Conservation (phyloP, 2,797 vertebrate species). For the Danio kyathit region DNA sequence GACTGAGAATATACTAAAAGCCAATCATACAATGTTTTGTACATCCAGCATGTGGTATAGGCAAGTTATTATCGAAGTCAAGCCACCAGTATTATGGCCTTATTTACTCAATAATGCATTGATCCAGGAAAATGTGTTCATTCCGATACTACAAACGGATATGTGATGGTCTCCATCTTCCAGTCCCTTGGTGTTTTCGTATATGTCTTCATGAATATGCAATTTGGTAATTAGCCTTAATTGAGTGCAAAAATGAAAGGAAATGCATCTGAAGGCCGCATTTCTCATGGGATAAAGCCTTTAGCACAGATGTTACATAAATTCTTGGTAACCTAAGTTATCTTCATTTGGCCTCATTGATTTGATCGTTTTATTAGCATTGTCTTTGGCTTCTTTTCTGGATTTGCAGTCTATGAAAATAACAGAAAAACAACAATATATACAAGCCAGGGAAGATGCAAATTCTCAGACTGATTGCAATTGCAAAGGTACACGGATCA, state of each 20-base stretch:
- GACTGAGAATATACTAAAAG: background rate
- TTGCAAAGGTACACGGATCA: background rate
- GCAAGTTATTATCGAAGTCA: slow-evolving; percentile 7
- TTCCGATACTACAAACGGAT: background rate
- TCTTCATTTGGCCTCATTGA: slow-evolving; percentile 18
- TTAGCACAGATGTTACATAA: background rate
- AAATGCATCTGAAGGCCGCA: background rate
- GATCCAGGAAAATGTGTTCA: slow-evolving; percentile 6
- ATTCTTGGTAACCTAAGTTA: background rate
- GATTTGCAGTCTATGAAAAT: background rate
- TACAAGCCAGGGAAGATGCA: background rate
- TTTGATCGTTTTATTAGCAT: background rate
- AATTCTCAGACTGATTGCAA: background rate
- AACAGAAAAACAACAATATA: background rate
- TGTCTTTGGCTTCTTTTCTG: background rate
- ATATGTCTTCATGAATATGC: slow-evolving; percentile 23
- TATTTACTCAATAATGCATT: slow-evolving; percentile 2
- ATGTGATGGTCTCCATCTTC: slow-evolving; percentile 13
- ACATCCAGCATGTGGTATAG: background rate
- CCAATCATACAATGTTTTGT: background rate
- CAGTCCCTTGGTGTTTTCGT: background rate
- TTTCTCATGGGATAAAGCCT: background rate
- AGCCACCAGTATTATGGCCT: slow-evolving; percentile 7
- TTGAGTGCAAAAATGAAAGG: slow-evolving; percentile 14
- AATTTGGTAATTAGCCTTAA: slow-evolving; percentile 31